Conservation (phyloP, 2,888 invertebrate species). For the Drosophila longiperda region DNA sequence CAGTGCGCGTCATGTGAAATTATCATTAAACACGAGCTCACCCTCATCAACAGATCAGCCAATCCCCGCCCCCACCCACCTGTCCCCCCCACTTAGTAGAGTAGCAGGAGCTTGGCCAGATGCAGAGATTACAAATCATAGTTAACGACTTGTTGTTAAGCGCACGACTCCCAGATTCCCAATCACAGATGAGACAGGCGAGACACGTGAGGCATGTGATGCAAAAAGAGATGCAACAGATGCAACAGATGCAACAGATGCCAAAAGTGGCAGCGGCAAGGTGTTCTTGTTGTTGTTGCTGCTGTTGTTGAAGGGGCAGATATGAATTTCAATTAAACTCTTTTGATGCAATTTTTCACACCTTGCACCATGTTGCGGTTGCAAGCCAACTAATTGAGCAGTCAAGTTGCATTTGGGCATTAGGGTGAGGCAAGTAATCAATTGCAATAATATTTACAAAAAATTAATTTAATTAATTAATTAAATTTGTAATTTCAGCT, state of each 20-base stretch:
- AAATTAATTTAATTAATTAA: too few species aligned
- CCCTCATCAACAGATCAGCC: constrained; percentile 32
- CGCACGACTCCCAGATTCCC: constrained; percentile 47
- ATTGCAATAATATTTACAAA: background rate
- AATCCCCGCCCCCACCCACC: background rate
- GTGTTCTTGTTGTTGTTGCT: background rate
- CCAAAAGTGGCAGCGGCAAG: background rate
- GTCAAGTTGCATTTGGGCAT: constrained; percentile 35
- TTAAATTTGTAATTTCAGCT: background rate
- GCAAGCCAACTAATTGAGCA: constrained; percentile 48
- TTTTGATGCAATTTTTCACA: constrained; percentile 57
- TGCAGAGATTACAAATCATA: constrained; percentile 68
- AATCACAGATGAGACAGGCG: constrained; percentile 38
- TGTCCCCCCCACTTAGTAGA: background rate
- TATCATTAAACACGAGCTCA: constrained; percentile 65
- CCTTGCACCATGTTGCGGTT: constrained; percentile 38
- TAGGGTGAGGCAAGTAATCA: background rate
- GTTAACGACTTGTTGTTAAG: constrained; percentile 57
- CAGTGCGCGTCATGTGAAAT: constrained; percentile 73
- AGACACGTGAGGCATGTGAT: constrained; percentile 19
- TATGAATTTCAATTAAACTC: constrained; percentile 67
- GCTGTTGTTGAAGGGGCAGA: constrained; percentile 25
- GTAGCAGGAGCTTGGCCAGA: constrained; percentile 34
- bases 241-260: background rate
- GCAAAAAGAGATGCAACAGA: background rate